Evolutionary conservation across 2,113 vertebrate genomes (phyloP).

Genomic region (Syngnathoides biaculeatus): DNA sequence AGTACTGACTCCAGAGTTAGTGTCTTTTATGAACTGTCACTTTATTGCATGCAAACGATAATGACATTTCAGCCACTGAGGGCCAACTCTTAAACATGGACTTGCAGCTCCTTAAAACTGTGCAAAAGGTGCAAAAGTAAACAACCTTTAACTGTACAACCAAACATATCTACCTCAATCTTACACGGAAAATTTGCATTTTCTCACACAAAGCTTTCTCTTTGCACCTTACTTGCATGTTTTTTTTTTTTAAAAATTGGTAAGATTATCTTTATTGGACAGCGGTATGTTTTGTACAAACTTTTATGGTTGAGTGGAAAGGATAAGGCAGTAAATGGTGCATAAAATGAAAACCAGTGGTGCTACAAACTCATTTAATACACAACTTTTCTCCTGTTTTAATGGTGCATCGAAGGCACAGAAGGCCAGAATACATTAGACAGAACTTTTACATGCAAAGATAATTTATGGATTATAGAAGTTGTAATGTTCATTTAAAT

Average conservation of each 20-base stretch:
- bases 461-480: neutral
- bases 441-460: neutral
- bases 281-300: slow-evolving; percentile 33
- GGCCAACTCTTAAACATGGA: neutral
- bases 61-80: neutral
- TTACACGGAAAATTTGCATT: slow-evolving; percentile 10
- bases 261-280: slow-evolving; percentile 18
- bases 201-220: slow-evolving; percentile 10
- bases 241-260: slow-evolving; percentile 25
- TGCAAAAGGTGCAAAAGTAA: neutral
- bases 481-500: neutral
- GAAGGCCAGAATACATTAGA: neutral
- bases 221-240: slow-evolving; percentile 60
- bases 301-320: neutral
- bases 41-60: neutral
- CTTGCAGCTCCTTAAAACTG: neutral
- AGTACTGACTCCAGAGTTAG: slow-evolving; percentile 50
- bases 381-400: neutral
- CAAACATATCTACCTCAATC: slow-evolving; percentile 47
- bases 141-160: slow-evolving; percentile 27
- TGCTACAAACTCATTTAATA: neutral
- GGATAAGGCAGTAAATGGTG: neutral
- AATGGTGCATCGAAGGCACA: neutral
- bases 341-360: neutral
- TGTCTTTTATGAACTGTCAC: neutral